Percentiles rank a stretch among this genome's conserved stretches.
Conservation (phyloP, 2,797 vertebrate genomes). For the Sandelia bainsii region DNA sequence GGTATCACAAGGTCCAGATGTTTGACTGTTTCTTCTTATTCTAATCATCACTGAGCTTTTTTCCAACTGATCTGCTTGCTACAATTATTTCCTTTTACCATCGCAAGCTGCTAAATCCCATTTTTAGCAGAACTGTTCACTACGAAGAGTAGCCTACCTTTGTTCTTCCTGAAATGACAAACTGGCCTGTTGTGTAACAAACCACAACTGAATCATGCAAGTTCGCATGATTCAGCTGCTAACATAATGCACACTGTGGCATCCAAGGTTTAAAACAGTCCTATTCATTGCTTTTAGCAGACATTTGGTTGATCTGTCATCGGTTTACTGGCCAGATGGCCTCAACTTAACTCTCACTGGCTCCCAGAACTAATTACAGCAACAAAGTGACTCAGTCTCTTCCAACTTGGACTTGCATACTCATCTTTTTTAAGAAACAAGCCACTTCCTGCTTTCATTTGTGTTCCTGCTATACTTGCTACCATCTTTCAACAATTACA, state of each 20-base stretch:
- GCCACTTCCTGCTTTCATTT: conserved; percentile 39
- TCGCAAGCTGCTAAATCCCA: not conserved
- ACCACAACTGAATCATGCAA: conserved; percentile 20
- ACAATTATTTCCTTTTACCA: conserved; percentile 2
- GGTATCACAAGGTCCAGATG: conserved; percentile 10
- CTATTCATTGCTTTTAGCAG: not conserved
- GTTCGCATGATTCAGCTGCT: not conserved
- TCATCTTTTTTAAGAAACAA: conserved; percentile 53
- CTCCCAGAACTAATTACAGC: conserved; percentile 14
- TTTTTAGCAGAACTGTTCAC: too few species aligned
- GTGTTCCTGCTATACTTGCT: conserved; percentile 37
- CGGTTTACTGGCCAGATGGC: conserved; percentile 55
- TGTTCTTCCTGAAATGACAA: not conserved
- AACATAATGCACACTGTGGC: not conserved
- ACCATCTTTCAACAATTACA: conserved; percentile 11
- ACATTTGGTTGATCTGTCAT: conserved; percentile 21
- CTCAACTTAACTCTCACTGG: conserved; percentile 36
- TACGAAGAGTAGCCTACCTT: not conserved
- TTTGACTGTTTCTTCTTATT: conserved; percentile 9
- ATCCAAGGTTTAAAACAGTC: not conserved
- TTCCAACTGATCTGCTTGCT: not conserved
- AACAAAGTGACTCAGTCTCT: conserved; percentile 39
- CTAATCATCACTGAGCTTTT: not conserved
- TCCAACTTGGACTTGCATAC: conserved; percentile 37
- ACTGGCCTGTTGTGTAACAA: not conserved